Base-by-base conservation (phyloP, 2,797 vertebrate genomes). In the Erethizon dorsatum region DNA sequence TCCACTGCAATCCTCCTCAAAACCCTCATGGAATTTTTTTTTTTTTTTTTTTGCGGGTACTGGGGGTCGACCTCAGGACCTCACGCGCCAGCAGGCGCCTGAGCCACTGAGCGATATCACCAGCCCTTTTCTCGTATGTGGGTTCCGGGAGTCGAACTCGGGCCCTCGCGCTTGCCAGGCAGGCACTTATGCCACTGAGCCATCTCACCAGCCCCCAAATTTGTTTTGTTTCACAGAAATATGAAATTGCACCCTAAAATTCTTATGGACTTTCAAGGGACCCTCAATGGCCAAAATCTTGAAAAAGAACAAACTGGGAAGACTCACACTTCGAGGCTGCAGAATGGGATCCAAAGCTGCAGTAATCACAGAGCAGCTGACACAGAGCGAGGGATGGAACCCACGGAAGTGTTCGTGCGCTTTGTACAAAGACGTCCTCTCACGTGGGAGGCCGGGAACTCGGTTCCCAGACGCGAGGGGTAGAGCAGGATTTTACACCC, bases 371-470 rank as follows among this genome's bases (percentile, higher is more conserved):
- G 28, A 2, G 24, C 37, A n/a, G 61, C 26, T 24, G 18, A 17
- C 15, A 17, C 22, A 26, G 24, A 28, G 50, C 20, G 4, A 8
- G 88, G 61, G 24, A 20, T 15, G 26, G 17, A 2, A 10, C 11
- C 11, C 61, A 63, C 61, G 22, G 37, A 24, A 6, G 5, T 11
- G 9, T 5, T 0, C 78, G 37, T 1, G 2, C 1, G 2, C 20
- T 45, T 3, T 73, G 69, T 18, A 52, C 13, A n/a, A 33, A 45
- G 9, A 37, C 12, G 11, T 22, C 9, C 41, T 24, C 33, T 33
- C 54, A 57, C 12, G 2, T 3, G 24, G 7, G 50, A 54, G 65
- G 0, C 4, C 2, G 77, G 61, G 2, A n/a, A 17, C 18, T 10
- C 20, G 0, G 28, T 17, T 14, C 28, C 20, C 13, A 59, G 3